These are phyloP conservation scores for Dynastes maya DNA, from an alignment of 2,888 invertebrate species.

Conservation along the genomic window DNA sequence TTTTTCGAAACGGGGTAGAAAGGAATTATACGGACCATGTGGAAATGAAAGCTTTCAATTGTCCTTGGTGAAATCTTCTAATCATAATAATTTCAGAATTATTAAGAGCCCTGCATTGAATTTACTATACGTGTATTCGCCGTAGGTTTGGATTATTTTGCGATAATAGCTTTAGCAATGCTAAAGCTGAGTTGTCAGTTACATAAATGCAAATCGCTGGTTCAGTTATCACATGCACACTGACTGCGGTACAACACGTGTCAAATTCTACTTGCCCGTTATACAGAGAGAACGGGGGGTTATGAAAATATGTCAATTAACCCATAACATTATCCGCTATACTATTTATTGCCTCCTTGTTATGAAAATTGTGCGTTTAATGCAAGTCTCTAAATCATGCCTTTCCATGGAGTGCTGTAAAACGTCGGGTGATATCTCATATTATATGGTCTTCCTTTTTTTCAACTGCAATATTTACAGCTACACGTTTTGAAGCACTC, in stretches of 20 bases:
- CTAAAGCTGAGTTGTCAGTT: conserved; percentile 65
- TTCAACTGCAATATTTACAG: no score
- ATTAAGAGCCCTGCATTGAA: conserved; percentile 64
- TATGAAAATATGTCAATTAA: conserved; percentile 53
- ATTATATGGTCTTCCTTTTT: no score
- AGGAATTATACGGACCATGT: not conserved
- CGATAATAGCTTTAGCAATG: conserved; percentile 65
- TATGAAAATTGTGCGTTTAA: conserved; percentile 35
- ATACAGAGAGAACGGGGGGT: conserved; percentile 5
- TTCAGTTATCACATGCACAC: conserved; percentile 60
- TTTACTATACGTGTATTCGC: conserved; percentile 59
- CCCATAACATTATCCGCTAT: conserved; percentile 45
- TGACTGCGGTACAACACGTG: conserved; percentile 51
- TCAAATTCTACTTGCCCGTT: conserved; percentile 53
- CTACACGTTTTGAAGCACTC: not conserved
- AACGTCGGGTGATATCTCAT: no score
- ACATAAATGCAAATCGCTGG: conserved; percentile 65
- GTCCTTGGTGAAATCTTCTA: conserved; percentile 53
- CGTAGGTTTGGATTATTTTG: conserved; percentile 61
- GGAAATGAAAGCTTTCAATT: conserved; percentile 28
- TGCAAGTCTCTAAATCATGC: conserved; percentile 29
- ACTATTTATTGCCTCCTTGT: conserved; percentile 47
- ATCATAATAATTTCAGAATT: conserved; percentile 62
- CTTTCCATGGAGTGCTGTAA: not conserved
- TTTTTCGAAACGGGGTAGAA: no score